These are phyloP conservation scores for Nematostella vectensis DNA, from an alignment of 92 coral and sea anemone genomes.

Conservation along the genomic window DNA sequence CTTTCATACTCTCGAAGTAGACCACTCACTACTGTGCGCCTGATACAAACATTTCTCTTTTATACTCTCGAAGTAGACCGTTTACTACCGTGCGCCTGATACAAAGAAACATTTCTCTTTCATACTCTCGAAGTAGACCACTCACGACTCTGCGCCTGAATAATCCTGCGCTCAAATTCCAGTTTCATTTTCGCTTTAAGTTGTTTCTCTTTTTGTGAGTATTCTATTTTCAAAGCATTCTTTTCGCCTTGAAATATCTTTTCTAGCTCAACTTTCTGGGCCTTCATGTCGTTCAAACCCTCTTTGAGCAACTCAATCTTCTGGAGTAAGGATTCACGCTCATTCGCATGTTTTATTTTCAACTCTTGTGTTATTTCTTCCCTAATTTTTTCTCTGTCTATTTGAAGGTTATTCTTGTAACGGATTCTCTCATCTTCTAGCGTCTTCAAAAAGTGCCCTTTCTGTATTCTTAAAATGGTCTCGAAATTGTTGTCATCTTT, in stretches of 20 bases:
- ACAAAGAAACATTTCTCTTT: too few species aligned
- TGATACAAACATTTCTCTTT: too few species aligned
- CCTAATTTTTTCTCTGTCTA: slow-evolving; percentile 32
- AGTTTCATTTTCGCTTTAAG: slow-evolving; percentile 26
- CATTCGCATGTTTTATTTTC: slow-evolving; percentile 34
- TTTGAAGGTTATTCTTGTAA: slow-evolving; percentile 25
- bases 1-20: too few species aligned
- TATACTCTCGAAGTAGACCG: too few species aligned
- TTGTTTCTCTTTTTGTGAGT: slow-evolving; percentile 37
- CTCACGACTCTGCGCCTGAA: slow-evolving; percentile 45
- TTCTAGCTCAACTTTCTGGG: slow-evolving; percentile 68
- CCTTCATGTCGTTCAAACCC: slow-evolving; percentile 39
- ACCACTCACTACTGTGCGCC: too few species aligned
- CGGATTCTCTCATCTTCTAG: slow-evolving; percentile 37
- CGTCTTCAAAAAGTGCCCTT: slow-evolving; percentile 21
- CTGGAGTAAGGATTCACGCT: slow-evolving; percentile 33
- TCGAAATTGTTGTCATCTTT: slow-evolving; percentile 17
- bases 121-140: slow-evolving; percentile 44
- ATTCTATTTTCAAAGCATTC: slow-evolving; percentile 45
- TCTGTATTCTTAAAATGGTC: slow-evolving; percentile 34
- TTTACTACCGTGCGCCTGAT: too few species aligned
- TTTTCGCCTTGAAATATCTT: slow-evolving; percentile 65
- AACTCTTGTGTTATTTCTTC: slow-evolving; percentile 43
- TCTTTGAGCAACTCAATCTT: slow-evolving; percentile 64
- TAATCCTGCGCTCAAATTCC: slow-evolving; percentile 36